These are phyloP conservation scores for Athalia circularis DNA, from an alignment of 2,888 invertebrate species.

Conservation along the genomic window DNA sequence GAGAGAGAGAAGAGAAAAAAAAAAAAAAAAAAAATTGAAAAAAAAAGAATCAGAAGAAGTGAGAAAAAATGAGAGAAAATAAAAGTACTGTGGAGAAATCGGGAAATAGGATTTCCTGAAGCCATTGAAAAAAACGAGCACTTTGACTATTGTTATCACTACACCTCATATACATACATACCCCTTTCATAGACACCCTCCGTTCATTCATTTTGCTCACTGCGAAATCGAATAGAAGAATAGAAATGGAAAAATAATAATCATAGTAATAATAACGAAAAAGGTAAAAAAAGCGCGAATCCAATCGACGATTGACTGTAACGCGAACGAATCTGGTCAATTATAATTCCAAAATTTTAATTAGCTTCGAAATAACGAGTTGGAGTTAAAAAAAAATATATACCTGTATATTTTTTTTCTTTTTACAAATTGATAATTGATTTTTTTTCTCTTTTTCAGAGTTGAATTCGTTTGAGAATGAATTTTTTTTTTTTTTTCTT, in stretches of 20 bases:
- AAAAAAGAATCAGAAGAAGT: neutral
- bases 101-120: conserved; percentile 46
- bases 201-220: too few relatives aligned
- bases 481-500: too few relatives aligned
- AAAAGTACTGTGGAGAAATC: conserved; percentile 41
- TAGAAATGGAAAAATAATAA: neutral
- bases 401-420: too few relatives aligned
- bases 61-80: conserved; percentile 23
- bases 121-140: conserved; percentile 20
- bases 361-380: neutral
- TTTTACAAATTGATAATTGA: too few relatives aligned
- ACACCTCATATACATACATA: neutral
- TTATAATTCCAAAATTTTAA: neutral
- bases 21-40: conserved; percentile 37
- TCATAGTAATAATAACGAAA: neutral
- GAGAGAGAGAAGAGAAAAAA: conserved; percentile 1
- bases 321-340: too few relatives aligned
- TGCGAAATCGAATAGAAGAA: neutral
- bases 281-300: neutral
- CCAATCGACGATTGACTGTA: neutral
- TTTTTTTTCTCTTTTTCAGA: too few relatives aligned
- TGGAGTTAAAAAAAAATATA: neutral
- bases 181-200: neutral
- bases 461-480: too few relatives aligned
- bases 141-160: conserved; percentile 36